Percentiles rank a stretch among this genome's conserved stretches.
Conservation (phyloP, 2,888 invertebrate genomes). For the Digitonthophagus gazella region DNA sequence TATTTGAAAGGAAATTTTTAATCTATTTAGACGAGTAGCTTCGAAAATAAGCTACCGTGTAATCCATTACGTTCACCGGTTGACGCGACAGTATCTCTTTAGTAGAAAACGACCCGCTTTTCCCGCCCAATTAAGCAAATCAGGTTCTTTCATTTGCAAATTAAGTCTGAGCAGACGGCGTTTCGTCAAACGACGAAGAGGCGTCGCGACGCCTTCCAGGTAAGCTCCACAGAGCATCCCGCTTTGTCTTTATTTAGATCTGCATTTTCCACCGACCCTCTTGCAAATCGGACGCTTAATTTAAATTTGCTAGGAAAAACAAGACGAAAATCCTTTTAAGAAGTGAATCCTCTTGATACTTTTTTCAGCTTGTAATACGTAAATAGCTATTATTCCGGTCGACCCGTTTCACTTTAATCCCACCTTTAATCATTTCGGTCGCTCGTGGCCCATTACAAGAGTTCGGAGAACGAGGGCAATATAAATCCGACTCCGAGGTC, state of each 20-base stretch:
- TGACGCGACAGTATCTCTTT: neutral
- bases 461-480: slow-evolving; percentile 3
- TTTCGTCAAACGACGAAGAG: neutral
- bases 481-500: slow-evolving; percentile 14
- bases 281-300: neutral
- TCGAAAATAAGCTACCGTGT: neutral
- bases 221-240: neutral
- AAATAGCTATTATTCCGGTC: neutral
- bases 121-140: slow-evolving; percentile 11
- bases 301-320: too few species aligned
- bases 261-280: neutral
- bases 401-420: slow-evolving; percentile 1
- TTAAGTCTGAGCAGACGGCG: neutral
- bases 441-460: neutral
- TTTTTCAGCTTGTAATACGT: too few species aligned
- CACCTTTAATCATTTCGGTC: slow-evolving; percentile 8
- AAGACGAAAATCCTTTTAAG: neutral
- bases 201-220: too few species aligned
- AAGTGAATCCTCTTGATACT: too few species aligned
- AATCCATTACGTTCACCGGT: neutral
- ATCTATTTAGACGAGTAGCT: neutral
- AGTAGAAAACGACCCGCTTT: neutral
- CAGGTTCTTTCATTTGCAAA: slow-evolving; percentile 17
- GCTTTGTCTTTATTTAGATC: neutral
- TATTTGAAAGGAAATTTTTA: neutral